Evolutionary conservation across 2,888 invertebrate species (phyloP), one percentile per base, ranked within the genome.

Genomic region (Philereme vetulata): DNA sequence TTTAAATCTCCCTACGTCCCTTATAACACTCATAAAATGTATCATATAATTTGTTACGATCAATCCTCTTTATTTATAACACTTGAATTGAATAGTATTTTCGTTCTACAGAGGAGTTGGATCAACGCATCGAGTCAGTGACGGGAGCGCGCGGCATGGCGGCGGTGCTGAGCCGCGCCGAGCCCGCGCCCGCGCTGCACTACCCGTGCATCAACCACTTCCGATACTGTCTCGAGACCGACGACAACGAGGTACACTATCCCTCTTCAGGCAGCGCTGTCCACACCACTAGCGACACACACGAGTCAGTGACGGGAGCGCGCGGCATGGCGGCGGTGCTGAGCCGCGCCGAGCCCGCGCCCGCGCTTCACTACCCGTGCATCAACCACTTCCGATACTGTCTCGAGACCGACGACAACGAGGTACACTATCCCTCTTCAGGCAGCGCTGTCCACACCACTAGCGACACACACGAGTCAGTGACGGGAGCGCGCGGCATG

Each of bases 141-240:
- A 96, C 97, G 0, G 96, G 98, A 86, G 95, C 99, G 85, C 93
- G 97, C 65, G 96, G 97, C 0, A 96, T 98, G 80, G 96, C 97
- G 3, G 97, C 97, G 6, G 96, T 99, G 74, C 94, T 98, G 64
- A 94, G 97, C 45, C 95, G 97, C 72, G 96, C 97, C 5, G 96
- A 97, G 1, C 94, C 96, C 36, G 95, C 96, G 38, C 96, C 97
- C 8, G 96, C 97, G 73, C 89, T 98, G 56, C 96, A 97, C 82
- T 97, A 97, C 85, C 97, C 98, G 0, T 97, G 97, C 80, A 96
- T 98, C 74, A 97, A 98, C 90, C 96, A 98, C 80, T 98, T 98
- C 87, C 93, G 97, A 42, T 96, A 97, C 77, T 96, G 97, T 72
- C 92, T 97, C 54, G 90, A 90, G 61, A 86, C 88, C 0, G 71